These are phyloP conservation scores for Trachops cirrhosus DNA, from an alignment of 2,797 vertebrate species.

Conservation along the genomic window DNA sequence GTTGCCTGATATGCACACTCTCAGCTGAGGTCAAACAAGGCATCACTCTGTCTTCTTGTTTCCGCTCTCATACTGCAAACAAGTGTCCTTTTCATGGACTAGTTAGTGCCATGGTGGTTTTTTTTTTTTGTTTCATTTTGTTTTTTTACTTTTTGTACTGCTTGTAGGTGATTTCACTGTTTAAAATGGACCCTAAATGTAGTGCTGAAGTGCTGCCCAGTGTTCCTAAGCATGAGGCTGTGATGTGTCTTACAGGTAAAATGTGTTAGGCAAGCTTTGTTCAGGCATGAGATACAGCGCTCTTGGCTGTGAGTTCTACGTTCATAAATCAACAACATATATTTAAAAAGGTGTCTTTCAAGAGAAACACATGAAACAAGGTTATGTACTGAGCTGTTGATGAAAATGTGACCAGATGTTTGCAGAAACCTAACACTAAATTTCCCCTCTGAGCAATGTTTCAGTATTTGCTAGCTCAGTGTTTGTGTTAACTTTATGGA, in stretches of 20 bases:
- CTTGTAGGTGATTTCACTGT: neutral
- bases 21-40: neutral
- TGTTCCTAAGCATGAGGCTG: neutral
- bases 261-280: neutral
- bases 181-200: neutral
- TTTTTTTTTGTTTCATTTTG: no score
- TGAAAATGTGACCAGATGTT: neutral
- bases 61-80: neutral
- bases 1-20: no score
- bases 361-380: constrained; percentile 19
- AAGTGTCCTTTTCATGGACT: neutral
- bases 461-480: neutral
- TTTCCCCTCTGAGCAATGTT: neutral
- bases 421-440: neutral
- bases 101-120: neutral
- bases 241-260: neutral
- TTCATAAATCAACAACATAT: neutral
- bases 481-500: neutral
- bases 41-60: neutral
- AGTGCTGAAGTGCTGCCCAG: neutral
- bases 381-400: neutral
- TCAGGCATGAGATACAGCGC: neutral
- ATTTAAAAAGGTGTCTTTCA: neutral
- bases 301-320: neutral
- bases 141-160: neutral